Evolutionary conservation across 2,797 vertebrate species (phyloP).

Genomic region (Gallinago nigripennis): DNA sequence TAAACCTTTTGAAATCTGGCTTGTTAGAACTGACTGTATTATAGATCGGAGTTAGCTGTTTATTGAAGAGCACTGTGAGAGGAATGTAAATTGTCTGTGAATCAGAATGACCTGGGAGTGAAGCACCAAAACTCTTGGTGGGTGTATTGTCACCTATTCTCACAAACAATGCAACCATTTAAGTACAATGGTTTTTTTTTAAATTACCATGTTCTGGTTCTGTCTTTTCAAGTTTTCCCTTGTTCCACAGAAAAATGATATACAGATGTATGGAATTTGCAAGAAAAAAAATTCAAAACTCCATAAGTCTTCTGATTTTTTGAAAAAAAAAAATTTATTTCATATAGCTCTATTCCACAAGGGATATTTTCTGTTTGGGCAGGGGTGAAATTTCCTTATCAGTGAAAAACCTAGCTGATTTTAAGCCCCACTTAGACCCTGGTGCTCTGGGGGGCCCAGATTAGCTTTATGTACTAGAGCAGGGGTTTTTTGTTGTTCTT

Average conservation of each 20-base stretch:
- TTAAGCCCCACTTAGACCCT: not conserved
- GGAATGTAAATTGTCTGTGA: not conserved
- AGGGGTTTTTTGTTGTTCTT: not conserved
- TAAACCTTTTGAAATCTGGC: constrained; percentile 72
- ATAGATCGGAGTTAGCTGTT: constrained; percentile 58
- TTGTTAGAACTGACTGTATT: constrained; percentile 50
- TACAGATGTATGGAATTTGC: not conserved
- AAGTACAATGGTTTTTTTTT: not conserved
- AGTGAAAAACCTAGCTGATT: not conserved
- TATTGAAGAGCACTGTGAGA: constrained; percentile 38
- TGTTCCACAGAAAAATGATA: not conserved
- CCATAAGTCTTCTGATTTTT: not conserved
- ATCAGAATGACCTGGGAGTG: not conserved
- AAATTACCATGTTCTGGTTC: not conserved
- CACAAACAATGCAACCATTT: not conserved
- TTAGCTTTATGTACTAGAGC: not conserved
- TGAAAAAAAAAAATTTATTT: not conserved
- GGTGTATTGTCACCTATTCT: not conserved
- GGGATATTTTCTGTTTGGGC: not conserved
- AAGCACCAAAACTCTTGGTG: not conserved
- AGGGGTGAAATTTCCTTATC: not conserved
- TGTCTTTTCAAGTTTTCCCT: not conserved
- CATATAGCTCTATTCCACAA: not conserved
- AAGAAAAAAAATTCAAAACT: not conserved
- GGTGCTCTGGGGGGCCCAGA: not conserved